These are phyloP conservation scores for Lithobates sylvaticus DNA, from an alignment of 2,797 vertebrate genomes.

Conservation along the genomic window DNA sequence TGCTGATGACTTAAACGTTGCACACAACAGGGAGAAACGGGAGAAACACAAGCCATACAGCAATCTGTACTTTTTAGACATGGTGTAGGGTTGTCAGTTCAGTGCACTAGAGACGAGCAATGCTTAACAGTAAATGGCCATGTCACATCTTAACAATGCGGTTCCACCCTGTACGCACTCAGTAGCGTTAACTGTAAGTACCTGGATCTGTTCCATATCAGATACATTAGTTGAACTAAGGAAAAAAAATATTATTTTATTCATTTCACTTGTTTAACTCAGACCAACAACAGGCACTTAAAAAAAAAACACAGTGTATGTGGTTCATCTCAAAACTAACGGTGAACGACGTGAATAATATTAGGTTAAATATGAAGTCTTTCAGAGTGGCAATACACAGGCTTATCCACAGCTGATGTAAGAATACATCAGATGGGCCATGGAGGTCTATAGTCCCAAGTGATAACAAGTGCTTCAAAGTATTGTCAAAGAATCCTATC, in stretches of 20 bases:
- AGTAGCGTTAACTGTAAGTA: constrained; percentile 1
- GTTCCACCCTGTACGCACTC: constrained; percentile 20
- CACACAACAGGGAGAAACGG: constrained; percentile 24
- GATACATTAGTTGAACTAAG: constrained; percentile 6
- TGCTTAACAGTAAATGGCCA: background rate
- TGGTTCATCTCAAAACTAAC: background rate
- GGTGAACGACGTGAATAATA: background rate
- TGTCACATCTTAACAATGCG: constrained; percentile 46
- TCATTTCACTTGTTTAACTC: background rate
- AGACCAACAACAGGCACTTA: background rate
- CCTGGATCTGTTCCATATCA: constrained; percentile 22
- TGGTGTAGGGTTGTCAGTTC: constrained; percentile 2
- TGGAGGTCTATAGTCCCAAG: too few species aligned
- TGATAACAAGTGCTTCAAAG: too few species aligned
- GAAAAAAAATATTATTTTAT: background rate
- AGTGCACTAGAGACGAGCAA: constrained; percentile 11
- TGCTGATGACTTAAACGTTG: background rate
- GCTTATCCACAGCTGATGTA: too few species aligned
- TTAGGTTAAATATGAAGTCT: too few species aligned
- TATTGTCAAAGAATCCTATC: too few species aligned
- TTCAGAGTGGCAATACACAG: too few species aligned
- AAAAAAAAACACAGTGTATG: background rate
- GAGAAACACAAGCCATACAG: constrained; percentile 7
- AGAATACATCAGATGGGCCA: too few species aligned
- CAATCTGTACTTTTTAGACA: constrained; percentile 4